Percentiles rank a stretch among this genome's conserved stretches.
phyloP scores from a whole-genome alignment of 2,113 vertebrate genomes.

The Alouatta palliata region DNA sequence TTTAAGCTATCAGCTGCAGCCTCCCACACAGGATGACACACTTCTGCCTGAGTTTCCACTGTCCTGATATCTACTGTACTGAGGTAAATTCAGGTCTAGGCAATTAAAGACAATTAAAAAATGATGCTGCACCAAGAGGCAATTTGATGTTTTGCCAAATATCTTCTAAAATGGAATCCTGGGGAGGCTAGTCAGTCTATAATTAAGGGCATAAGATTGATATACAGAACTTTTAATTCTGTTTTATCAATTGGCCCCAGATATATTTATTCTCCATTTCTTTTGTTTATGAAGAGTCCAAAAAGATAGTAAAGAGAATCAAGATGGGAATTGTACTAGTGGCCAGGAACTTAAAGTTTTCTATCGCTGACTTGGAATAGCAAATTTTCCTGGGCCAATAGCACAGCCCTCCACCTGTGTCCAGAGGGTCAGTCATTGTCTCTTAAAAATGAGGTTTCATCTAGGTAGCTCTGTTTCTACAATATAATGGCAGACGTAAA shows the following conservation, averaged over 20 bases:
- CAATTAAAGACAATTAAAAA: not conserved
- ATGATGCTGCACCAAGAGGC: not conserved
- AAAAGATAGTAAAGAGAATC: not conserved
- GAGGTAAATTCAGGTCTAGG: not conserved
- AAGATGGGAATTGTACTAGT: not conserved
- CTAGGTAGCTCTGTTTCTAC: not conserved
- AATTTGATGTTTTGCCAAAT: conserved; percentile 36
- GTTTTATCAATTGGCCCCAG: not conserved
- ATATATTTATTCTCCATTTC: not conserved
- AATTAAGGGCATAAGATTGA: not conserved
- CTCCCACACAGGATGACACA: not conserved
- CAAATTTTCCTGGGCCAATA: not conserved
- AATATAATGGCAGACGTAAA: not conserved
- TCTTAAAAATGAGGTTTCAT: not conserved
- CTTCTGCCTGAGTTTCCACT: not conserved
- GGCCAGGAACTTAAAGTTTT: not conserved
- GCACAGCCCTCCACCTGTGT: not conserved
- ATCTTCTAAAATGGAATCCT: not conserved
- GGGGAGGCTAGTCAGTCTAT: not conserved
- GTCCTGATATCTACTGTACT: not conserved
- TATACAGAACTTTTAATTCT: not conserved
- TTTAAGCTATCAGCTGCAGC: not conserved
- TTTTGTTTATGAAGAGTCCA: not conserved
- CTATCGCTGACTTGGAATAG: not conserved
- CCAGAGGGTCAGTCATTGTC: not conserved